Conservation (phyloP, 1,140 invertebrate genomes). For the Drosophila rufa region DNA sequence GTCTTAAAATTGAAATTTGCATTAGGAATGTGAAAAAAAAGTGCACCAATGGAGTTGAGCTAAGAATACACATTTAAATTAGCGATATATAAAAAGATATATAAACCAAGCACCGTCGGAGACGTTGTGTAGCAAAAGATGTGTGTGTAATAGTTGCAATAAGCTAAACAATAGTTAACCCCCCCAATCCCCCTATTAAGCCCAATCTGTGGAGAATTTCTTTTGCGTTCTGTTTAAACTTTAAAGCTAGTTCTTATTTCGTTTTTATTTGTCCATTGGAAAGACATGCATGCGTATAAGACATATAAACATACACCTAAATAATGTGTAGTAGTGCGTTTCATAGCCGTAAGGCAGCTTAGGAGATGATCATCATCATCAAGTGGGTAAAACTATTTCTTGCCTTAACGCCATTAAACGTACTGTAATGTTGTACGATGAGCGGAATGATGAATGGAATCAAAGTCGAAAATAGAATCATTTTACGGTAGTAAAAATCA, state of each 20-base stretch:
- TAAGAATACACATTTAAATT: constrained; percentile 33
- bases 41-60: background rate
- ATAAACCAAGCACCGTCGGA: constrained; percentile 21
- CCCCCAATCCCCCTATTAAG: no score
- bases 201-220: constrained; percentile 19
- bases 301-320: constrained; percentile 11
- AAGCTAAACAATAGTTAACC: constrained; percentile 32
- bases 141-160: constrained; percentile 50
- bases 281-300: constrained; percentile 31
- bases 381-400: constrained; percentile 5
- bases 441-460: constrained; percentile 4
- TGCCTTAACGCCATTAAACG: constrained; percentile 29
- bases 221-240: constrained; percentile 6
- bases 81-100: constrained; percentile 21
- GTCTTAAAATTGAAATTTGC: background rate
- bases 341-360: background rate
- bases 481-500: constrained; percentile 36
- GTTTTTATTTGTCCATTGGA: constrained; percentile 26
- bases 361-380: background rate
- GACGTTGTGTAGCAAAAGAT: constrained; percentile 31
- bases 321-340: constrained; percentile 20
- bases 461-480: constrained; percentile 16
- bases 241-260: background rate
- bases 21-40: background rate
- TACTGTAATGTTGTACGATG: constrained; percentile 10